These are phyloP conservation scores for Agrotis exclamationis DNA, from an alignment of 2,888 invertebrate genomes.

Conservation along the genomic window DNA sequence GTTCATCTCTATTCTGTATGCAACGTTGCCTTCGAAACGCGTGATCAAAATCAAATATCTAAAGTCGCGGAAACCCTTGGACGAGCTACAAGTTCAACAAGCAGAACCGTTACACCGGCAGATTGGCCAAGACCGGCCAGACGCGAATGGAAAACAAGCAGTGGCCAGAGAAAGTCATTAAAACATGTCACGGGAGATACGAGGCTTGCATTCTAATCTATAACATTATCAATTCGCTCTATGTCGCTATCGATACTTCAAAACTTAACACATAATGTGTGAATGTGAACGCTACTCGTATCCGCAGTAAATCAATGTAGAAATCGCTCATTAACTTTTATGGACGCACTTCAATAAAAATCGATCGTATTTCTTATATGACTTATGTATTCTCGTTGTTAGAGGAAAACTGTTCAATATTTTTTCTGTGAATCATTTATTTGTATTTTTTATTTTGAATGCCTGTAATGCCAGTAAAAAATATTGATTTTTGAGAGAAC, in stretches of 20 bases:
- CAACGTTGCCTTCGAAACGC: constrained; percentile 75
- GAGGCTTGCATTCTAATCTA: constrained; percentile 78
- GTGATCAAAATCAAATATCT: constrained; percentile 77
- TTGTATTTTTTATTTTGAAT: not conserved
- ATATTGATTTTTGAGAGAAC: not conserved
- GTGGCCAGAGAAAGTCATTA: constrained; percentile 88
- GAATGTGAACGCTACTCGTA: constrained; percentile 51
- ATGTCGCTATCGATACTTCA: constrained; percentile 57
- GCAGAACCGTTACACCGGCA: constrained; percentile 71
- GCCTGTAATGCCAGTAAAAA: not conserved
- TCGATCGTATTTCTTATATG: constrained; percentile 17
- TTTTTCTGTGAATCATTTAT: constrained; percentile 30
- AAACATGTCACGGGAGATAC: constrained; percentile 79
- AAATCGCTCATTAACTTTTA: constrained; percentile 56
- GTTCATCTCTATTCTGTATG: constrained; percentile 70
- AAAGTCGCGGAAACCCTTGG: constrained; percentile 71
- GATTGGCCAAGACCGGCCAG: constrained; percentile 63
- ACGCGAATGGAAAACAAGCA: constrained; percentile 78
- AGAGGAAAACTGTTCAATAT: constrained; percentile 40
- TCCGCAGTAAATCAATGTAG: constrained; percentile 62
- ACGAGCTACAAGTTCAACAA: constrained; percentile 58
- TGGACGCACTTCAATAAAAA: constrained; percentile 33
- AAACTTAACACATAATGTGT: constrained; percentile 51
- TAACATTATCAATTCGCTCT: constrained; percentile 69
- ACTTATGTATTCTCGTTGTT: constrained; percentile 14